Evolutionary conservation across 1,140 invertebrate genomes (phyloP).

Genomic region (Brachionus koreanus): DNA sequence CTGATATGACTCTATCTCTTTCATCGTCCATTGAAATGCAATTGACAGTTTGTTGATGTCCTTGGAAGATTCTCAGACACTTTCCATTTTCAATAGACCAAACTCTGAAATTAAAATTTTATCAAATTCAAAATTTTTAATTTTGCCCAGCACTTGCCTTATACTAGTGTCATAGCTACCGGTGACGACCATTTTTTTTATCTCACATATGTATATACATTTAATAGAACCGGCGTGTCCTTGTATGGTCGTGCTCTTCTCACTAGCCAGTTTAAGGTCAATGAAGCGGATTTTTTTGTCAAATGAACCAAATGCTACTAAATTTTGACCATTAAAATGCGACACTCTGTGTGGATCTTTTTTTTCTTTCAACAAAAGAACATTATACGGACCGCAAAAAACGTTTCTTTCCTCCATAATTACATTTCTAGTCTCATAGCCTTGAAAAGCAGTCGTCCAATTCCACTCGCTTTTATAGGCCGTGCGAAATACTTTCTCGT

Average conservation of each 20-base stretch:
- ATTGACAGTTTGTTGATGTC: constrained; percentile 55
- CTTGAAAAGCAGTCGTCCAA: constrained; percentile 54
- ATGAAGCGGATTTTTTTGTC: constrained; percentile 55
- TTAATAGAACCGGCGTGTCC: constrained; percentile 57
- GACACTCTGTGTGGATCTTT: constrained; percentile 49
- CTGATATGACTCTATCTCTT: constrained; percentile 22
- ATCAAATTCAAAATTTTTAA: not conserved
- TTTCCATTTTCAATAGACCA: constrained; percentile 56
- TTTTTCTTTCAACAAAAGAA: constrained; percentile 53
- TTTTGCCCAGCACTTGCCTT: not conserved
- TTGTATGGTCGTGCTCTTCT: constrained; percentile 50
- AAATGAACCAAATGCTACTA: constrained; percentile 53
- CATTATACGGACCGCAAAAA: constrained; percentile 58
- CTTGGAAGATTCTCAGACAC: constrained; percentile 56
- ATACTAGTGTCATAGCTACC: constrained; percentile 59
- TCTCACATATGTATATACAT: constrained; percentile 51
- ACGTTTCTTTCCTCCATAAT: constrained; percentile 60
- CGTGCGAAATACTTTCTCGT: constrained; percentile 50
- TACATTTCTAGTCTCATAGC: constrained; percentile 54
- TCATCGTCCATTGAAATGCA: constrained; percentile 48
- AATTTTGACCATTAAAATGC: constrained; percentile 49
- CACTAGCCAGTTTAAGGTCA: constrained; percentile 51
- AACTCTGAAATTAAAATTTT: constrained; percentile 48
- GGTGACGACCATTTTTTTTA: constrained; percentile 47
- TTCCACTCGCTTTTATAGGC: constrained; percentile 45